These are phyloP conservation scores for Athalia circularis DNA, from an alignment of 2,888 invertebrate genomes.

Conservation along the genomic window DNA sequence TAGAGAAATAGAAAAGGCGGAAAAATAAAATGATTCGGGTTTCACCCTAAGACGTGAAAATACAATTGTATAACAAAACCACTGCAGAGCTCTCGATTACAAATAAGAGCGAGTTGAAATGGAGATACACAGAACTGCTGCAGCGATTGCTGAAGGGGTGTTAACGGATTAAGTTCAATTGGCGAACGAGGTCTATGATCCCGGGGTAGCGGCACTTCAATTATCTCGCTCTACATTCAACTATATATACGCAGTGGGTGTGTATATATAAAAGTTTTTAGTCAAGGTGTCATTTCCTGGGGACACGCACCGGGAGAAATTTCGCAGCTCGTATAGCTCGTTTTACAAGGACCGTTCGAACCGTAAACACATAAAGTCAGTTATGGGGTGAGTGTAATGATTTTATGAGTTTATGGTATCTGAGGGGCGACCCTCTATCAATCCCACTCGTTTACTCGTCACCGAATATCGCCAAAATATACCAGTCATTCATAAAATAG, in stretches of 20 bases:
- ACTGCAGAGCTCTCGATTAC: too few species aligned
- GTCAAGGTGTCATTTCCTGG: slow-evolving; percentile 31
- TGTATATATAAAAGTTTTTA: not conserved
- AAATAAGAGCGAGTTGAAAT: too few species aligned
- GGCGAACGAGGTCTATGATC: not conserved
- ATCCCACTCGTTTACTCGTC: slow-evolving; percentile 36
- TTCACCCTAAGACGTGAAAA: too few species aligned
- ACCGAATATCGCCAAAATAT: slow-evolving; percentile 36
- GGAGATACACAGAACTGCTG: too few species aligned
- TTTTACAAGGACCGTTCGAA: slow-evolving; percentile 60
- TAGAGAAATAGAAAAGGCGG: too few species aligned
- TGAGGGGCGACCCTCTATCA: slow-evolving; percentile 29
- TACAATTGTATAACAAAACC: too few species aligned
- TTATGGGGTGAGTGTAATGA: slow-evolving; percentile 59
- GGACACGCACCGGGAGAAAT: slow-evolving; percentile 26
- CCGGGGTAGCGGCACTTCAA: slow-evolving; percentile 19
- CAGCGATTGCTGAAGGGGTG: not conserved
- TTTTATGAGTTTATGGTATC: slow-evolving; percentile 60
- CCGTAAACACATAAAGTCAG: slow-evolving; percentile 62
- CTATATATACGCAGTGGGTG: not conserved
- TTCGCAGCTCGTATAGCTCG: slow-evolving; percentile 48
- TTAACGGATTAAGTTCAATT: slow-evolving; percentile 16
- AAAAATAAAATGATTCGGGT: too few species aligned
- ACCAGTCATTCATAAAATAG: slow-evolving; percentile 47
- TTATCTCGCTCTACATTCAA: not conserved